phyloP scores from a whole-genome alignment of 2,113 vertebrate species.

The Corythaeola cristata region DNA sequence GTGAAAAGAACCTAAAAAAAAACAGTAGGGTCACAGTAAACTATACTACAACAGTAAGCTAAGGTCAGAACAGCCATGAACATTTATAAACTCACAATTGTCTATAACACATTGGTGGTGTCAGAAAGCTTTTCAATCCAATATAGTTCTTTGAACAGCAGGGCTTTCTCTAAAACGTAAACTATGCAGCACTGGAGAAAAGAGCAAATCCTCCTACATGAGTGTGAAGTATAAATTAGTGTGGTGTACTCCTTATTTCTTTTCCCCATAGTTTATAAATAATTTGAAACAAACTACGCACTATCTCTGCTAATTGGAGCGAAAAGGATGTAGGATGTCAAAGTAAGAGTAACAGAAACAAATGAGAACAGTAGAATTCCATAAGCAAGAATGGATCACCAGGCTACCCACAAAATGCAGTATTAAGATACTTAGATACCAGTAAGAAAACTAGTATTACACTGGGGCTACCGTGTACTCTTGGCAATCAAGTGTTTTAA shows the following conservation, averaged over 20 bases:
- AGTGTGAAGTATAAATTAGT: neutral
- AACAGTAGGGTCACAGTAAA: neutral
- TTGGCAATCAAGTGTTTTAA: neutral
- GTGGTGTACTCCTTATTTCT: neutral
- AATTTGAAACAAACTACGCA: neutral
- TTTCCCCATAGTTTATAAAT: neutral
- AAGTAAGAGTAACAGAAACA: neutral
- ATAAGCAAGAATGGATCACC: neutral
- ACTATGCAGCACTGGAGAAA: neutral
- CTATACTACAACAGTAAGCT: neutral
- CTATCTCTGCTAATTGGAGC: neutral
- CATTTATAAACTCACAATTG: neutral
- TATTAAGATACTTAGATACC: neutral
- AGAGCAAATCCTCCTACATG: neutral
- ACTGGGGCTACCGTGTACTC: neutral
- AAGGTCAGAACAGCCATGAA: neutral
- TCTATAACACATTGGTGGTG: neutral
- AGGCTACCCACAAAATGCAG: neutral
- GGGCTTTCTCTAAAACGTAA: neutral
- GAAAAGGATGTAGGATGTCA: neutral
- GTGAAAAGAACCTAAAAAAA: neutral
- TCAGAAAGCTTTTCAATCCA: neutral
- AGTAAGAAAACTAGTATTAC: neutral
- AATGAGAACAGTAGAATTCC: neutral
- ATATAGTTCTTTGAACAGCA: neutral